Base-by-base conservation (phyloP, 2,797 vertebrate species). In the Podarcis lilfordi region DNA sequence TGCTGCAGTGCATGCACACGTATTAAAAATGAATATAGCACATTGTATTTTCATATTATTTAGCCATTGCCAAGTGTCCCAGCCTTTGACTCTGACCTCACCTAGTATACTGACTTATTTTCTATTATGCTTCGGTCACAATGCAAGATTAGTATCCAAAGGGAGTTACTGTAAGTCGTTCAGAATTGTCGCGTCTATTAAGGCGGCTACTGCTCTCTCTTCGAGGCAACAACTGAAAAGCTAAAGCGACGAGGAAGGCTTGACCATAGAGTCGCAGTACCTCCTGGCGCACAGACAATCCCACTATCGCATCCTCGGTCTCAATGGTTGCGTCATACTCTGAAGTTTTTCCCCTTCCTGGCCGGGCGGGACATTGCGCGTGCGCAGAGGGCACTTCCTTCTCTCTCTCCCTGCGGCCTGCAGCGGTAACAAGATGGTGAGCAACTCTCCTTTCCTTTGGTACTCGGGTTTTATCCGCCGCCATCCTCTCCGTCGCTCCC, bases 211-310 rank as follows among this genome's bases (percentile, higher is more conserved):
- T 55, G 32, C 7, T 76, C 3, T 9, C 8, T 55, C 15, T n/a
- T 45, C 27, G n/a, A 55, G 35, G 35, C 19, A 75, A 37, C n/a
- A 75, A 37, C n/a, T 3, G 68, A 66, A 81, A 37, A 69, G 23
- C 9, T 6, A 13, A 4, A 8, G 17, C 15, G 5, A 4, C 23
- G 1, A 45, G 3, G 1, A 19, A 10, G 2, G 8, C 25, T 55
- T 6, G 13, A 45, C 17, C 80, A 80, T 3, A 35, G 68, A 85
- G 66, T 32, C 0, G 0, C 1, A 61, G 0, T 19, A 23, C 72
- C 66, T 75, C 72, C 72, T 75, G 27, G 32, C 17, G n/a, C 7
- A 4, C n/a, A 75, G 72, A 75, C 19, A 37, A 40, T 40, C 32
- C 32, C 7, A 25, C 17, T 35, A 19, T 3, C 2, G 8, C 72